phyloP scores from a whole-genome alignment of 1,140 invertebrate species.

The Rhopalosiphum maidis region DNA sequence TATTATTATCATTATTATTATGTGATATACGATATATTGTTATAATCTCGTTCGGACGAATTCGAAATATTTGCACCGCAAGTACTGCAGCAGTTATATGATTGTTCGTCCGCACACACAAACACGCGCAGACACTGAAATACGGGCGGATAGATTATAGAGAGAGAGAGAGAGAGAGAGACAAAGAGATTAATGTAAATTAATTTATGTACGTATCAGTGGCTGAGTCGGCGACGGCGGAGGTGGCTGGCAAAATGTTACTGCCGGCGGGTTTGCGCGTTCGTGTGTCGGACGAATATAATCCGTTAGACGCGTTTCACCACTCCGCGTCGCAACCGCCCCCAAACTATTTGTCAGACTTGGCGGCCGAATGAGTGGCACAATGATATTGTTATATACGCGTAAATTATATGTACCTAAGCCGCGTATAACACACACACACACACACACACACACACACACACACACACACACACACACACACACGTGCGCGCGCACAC shows the following conservation, averaged over 20 bases:
- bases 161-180: background rate
- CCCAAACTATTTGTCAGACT: background rate
- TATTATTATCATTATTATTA: background rate
- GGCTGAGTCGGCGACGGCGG: background rate
- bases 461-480: no score
- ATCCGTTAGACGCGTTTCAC: background rate
- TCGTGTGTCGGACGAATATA: background rate
- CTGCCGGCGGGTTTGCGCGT: background rate
- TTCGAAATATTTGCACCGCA: background rate
- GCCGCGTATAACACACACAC: background rate
- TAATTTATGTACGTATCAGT: conserved; percentile 8
- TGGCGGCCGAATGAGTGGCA: background rate
- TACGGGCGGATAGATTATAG: background rate
- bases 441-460: no score
- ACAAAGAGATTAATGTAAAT: conserved; percentile 5
- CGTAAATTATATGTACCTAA: background rate
- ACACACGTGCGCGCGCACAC: no score
- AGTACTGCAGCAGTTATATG: background rate
- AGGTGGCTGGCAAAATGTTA: background rate
- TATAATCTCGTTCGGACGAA: background rate
- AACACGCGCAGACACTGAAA: background rate
- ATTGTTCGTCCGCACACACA: background rate
- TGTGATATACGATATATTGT: background rate
- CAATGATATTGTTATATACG: conserved; percentile 9
- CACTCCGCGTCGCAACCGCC: background rate